Evolutionary conservation across 2,113 vertebrate genomes (phyloP), one percentile per base, ranked within the genome.

Genomic region (Forbesichthys agassizii): DNA sequence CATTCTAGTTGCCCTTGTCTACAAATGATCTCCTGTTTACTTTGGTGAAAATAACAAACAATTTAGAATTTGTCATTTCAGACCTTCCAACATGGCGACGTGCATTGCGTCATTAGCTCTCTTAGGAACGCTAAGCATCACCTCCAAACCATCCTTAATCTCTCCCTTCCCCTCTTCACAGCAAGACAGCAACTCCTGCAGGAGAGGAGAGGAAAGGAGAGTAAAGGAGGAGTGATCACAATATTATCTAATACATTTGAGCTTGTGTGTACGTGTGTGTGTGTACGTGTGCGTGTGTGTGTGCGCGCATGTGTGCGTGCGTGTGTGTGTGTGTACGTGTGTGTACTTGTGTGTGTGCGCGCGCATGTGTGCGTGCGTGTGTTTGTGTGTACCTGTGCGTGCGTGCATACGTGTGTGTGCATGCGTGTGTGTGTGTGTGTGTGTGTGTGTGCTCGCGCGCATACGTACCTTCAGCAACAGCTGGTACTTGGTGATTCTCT

Each of bases 31-130:
- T 27, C 27, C 27, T 27, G 27, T 27, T 27, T 27, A 2, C 27
- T 27, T 27, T 27, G 27, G 27, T 27, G 27, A 27, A 27, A 27
- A 27, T 27, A 27, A 27, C 27, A 27, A 27, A 27, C 27, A 27
- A 3, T 27, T 27, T 27, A 27, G 27, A 27, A 27, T 2, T 27
- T 27, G 27, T 27, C 27, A 11, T 11, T 11, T 59, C 75, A 68
- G 92, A 99, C 98, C 98, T 93, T 99, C 98, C 89, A 99, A 81
- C 97, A 99, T 99, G 92, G 96, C 97, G 75, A 99, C 94, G 0
- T 99, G 98, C 98, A 99, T 99, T 48, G 98, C 98, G 0, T 99
- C 98, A 0, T 99, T 99, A 61, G 98, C 98, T 91, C 95, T 96
- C 91, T 98, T 99, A 0, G 98, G 98, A 57, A 99, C 98, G 11